phyloP scores from a whole-genome alignment of 2,888 invertebrate genomes.

The Acanthosepion lycidas region DNA sequence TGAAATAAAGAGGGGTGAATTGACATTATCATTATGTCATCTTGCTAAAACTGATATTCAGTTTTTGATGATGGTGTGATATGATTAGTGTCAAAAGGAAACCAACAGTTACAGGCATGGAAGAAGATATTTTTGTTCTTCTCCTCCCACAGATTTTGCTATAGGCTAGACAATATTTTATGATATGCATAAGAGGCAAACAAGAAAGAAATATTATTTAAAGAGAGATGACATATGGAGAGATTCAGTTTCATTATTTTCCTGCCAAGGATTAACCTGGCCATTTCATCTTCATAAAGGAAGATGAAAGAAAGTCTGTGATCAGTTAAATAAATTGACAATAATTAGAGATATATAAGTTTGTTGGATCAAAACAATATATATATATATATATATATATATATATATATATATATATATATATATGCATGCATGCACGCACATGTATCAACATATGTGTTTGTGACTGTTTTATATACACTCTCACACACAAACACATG shows the following conservation, averaged over 20 bases:
- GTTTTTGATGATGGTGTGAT: neutral
- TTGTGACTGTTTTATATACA: too few relatives aligned
- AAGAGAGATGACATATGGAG: neutral
- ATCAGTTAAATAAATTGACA: neutral
- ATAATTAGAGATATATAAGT: neutral
- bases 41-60: conserved; percentile 6
- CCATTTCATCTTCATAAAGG: neutral
- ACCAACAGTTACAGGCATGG: neutral
- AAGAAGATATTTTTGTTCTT: neutral
- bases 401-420: neutral
- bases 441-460: too few relatives aligned
- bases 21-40: neutral
- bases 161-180: neutral
- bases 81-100: neutral
- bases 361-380: neutral
- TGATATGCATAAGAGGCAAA: neutral
- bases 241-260: neutral
- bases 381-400: neutral
- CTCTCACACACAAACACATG: too few relatives aligned
- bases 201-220: neutral
- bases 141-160: neutral
- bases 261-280: neutral
- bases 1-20: neutral
- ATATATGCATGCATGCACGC: neutral
- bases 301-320: conserved; percentile 24